Percentiles rank a stretch among this genome's conserved stretches.
These are phyloP conservation scores for Melopsittacus undulatus DNA, from an alignment of 2,797 vertebrate genomes.

Conservation along the genomic window DNA sequence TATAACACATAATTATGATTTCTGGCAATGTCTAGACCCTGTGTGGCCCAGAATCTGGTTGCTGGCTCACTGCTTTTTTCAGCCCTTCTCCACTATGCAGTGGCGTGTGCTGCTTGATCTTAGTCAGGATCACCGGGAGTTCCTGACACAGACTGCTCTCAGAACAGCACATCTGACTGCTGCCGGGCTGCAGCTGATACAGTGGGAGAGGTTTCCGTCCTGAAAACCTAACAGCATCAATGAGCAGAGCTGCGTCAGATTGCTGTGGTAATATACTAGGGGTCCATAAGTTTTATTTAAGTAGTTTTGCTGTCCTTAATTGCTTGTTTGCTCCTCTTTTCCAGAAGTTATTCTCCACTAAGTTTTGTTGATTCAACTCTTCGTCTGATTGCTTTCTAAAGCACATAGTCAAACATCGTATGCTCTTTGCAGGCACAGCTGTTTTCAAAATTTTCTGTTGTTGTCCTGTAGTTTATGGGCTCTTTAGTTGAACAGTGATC, in stretches of 20 bases:
- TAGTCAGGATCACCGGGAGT: neutral
- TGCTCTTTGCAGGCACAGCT: neutral
- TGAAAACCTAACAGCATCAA: neutral
- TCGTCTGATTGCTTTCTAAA: neutral
- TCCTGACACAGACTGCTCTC: neutral
- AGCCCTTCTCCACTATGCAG: neutral
- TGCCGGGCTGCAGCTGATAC: neutral
- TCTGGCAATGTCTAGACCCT: neutral
- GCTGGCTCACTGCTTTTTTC: rapidly evolving
- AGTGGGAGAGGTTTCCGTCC: neutral
- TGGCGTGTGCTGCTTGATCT: neutral
- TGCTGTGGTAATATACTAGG: rapidly evolving
- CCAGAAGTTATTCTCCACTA: neutral
- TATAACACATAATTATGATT: neutral
- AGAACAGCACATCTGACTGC: neutral
- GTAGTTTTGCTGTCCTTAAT: neutral
- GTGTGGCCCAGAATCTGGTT: neutral
- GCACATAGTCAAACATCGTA: neutral
- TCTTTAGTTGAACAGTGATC: neutral
- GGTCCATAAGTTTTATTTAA: neutral
- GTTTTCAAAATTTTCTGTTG: neutral
- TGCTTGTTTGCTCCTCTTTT: neutral
- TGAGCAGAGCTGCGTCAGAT: neutral
- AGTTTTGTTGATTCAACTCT: neutral
- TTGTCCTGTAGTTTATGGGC: neutral